Percentiles rank a stretch among this genome's conserved stretches.
Conservation (phyloP, 2,888 invertebrate genomes). For the Lamellibrachia columna region DNA sequence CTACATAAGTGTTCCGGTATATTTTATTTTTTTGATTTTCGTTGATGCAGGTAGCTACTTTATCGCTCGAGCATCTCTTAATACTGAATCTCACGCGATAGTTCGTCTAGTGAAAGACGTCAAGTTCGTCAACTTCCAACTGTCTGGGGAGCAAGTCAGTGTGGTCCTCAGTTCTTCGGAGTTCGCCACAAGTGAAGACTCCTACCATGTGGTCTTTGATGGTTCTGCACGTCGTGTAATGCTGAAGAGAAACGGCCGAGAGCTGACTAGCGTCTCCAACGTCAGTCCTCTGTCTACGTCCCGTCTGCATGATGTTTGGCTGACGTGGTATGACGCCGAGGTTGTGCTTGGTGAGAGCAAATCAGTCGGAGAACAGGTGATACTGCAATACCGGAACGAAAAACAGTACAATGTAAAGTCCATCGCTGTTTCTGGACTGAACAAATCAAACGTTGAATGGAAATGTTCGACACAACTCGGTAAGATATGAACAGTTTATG, state of each 20-base stretch:
- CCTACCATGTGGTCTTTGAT: background rate
- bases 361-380: background rate
- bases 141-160: background rate
- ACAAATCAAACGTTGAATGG: background rate
- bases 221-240: background rate
- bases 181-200: background rate
- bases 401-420: background rate
- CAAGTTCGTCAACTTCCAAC: background rate
- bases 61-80: background rate
- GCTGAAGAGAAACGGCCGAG: background rate
- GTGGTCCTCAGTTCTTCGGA: background rate
- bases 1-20: too few species aligned
- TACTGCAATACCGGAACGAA: background rate
- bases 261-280: background rate
- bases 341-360: background rate
- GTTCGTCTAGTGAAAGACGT: background rate
- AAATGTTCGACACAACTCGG: slow-evolving; percentile 5
- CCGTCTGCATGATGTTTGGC: background rate
- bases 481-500: background rate
- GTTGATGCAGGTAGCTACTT: slow-evolving; percentile 4
- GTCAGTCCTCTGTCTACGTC: background rate
- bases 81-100: background rate
- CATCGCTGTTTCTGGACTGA: background rate
- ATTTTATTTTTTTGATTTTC: background rate
- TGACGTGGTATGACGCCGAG: background rate